Base-by-base conservation (phyloP, 2,888 invertebrate genomes). In the Calliopum simillimum region DNA sequence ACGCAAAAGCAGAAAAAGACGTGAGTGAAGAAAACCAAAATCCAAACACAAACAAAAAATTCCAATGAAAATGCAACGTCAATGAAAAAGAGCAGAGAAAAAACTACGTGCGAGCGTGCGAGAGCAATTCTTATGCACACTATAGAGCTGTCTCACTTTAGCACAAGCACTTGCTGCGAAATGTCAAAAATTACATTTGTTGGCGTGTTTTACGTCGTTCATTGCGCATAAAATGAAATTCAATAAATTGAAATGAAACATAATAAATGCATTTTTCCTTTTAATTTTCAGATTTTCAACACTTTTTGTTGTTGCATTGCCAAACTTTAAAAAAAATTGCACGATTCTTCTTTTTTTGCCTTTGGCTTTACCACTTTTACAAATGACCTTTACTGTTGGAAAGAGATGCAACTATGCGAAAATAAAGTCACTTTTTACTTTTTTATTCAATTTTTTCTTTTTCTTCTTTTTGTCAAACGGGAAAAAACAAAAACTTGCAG, bases 381-480 rank as follows among this genome's bases (percentile, higher is more conserved):
- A 33, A 70, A 67, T 62, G 71, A 71, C 71, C 71, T 71, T 67
- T 62, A 46, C 67, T 23, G 71, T 55, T n/a, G 43, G 67, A 71
- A 49, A 67, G 71, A 67, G 71, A 71, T 62, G 62, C 63, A 67
- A 19, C 56, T 62, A 62, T 55, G 47, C 47, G 46, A 56, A 12
- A 25, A 58, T 21, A 56, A 59, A 59, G 51, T 47, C 51, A 68
- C 68, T 41, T 68, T 43, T 16, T n/a, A 16, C 25, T 33, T 44
- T 44, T 16, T 61, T 21, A 21, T 61, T 44, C 14, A 19, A 12
- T 12, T 13, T 21, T 44, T 61, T 3, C 16, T n/a, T 44, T n/a
- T 23, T 23, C 19, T 21, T 62, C 19, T 46, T 2, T 5, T 49
- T 33, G 5, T 33, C 33, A 33, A 33, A 33, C 8, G 33, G 33